A percentile compares a stretch with the other conserved stretches of the same genome.
phyloP scores from a whole-genome alignment of 2,888 invertebrate genomes.

The Gymnoscelis rufifasciata region DNA sequence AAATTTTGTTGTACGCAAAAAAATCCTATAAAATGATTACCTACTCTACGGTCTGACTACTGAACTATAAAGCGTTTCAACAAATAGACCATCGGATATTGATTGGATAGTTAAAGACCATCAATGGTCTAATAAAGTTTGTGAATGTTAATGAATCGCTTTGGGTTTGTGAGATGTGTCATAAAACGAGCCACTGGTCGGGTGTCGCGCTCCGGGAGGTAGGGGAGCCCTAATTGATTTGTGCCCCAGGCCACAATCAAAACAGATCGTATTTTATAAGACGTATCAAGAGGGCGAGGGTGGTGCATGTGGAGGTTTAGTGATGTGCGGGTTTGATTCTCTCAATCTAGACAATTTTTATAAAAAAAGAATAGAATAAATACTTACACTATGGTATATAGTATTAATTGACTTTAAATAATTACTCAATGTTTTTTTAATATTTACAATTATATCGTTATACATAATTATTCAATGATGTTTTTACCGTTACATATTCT shows the following conservation, averaged over 20 bases:
- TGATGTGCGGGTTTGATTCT: constrained; percentile 49
- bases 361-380: too few species aligned
- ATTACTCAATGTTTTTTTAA: too few species aligned
- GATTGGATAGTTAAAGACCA: constrained; percentile 45
- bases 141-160: constrained; percentile 76
- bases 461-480: too few species aligned
- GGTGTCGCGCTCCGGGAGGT: constrained; percentile 65
- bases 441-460: too few species aligned
- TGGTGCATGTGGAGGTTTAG: constrained; percentile 27
- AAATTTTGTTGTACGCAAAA: too few species aligned
- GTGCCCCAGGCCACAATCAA: constrained; percentile 80
- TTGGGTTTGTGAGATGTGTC: constrained; percentile 72
- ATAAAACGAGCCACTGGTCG: constrained; percentile 78
- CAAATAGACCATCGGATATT: constrained; percentile 35
- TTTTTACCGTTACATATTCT: too few species aligned
- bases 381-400: too few species aligned
- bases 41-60: constrained; percentile 9
- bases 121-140: constrained; percentile 72
- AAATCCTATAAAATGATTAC: too few species aligned
- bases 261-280: constrained; percentile 80
- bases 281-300: constrained; percentile 67
- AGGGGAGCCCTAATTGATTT: constrained; percentile 76
- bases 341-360: neutral
- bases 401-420: too few species aligned
- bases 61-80: constrained; percentile 21